Conservation (phyloP, 2,797 vertebrate species). For the Gila robusta region DNA sequence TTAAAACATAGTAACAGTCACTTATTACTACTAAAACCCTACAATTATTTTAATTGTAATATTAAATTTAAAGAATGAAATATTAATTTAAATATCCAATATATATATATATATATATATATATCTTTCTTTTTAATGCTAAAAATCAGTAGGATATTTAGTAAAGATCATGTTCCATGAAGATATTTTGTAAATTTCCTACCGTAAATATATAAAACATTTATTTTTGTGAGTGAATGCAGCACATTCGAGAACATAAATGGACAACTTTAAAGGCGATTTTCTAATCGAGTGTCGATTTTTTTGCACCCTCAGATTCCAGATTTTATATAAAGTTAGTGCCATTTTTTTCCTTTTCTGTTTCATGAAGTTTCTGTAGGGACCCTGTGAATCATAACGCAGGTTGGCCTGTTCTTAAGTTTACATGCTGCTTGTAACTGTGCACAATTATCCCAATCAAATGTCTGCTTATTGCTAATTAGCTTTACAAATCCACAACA, state of each 20-base stretch:
- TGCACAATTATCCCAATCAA: constrained; percentile 24
- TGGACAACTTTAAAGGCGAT: no score
- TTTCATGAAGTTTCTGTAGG: neutral
- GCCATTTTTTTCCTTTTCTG: neutral
- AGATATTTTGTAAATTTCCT: no score
- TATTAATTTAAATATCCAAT: neutral
- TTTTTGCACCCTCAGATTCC: no score
- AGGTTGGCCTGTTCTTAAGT: neutral
- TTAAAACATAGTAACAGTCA: no score
- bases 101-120: no score
- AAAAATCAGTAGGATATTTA: no score
- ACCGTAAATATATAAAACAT: no score
- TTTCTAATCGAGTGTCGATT: no score
- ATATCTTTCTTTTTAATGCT: no score
- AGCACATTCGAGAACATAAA: no score
- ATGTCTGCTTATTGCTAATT: constrained; percentile 5
- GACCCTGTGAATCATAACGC: neutral
- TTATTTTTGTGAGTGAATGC: no score
- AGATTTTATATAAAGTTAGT: neutral
- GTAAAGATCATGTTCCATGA: no score
- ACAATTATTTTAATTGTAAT: neutral
- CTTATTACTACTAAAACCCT: neutral
- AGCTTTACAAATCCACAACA: constrained; percentile 13
- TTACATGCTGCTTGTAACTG: neutral
- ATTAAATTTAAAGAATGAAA: neutral